A percentile compares a stretch with the other conserved stretches of the same genome.
Evolutionary conservation across 2,797 vertebrate genomes (phyloP).

Genomic region (Manis javanica): DNA sequence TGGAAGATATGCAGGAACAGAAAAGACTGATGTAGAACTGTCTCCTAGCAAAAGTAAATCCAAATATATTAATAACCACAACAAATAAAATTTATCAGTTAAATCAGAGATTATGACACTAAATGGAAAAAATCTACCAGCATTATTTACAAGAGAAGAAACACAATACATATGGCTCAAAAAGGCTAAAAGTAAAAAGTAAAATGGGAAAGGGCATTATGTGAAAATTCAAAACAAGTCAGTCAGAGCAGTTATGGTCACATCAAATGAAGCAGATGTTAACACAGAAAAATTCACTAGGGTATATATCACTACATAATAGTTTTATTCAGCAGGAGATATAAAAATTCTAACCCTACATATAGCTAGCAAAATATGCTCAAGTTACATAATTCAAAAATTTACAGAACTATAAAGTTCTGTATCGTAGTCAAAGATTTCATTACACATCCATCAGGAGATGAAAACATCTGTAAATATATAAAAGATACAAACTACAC

Average conservation of each 20-base stretch:
- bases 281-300: neutral
- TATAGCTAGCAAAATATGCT: neutral
- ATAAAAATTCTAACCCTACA: neutral
- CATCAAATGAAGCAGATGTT: constrained; percentile 27
- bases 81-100: neutral
- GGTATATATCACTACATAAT: neutral
- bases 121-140: neutral
- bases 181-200: neutral
- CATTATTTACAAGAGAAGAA: constrained; percentile 4
- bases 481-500: constrained; percentile 1
- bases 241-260: neutral
- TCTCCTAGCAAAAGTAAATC: neutral
- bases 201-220: neutral
- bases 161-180: neutral
- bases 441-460: neutral
- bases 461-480: neutral
- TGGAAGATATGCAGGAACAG: neutral
- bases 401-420: neutral
- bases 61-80: constrained; percentile 27
- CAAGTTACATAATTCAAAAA: neutral
- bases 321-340: neutral
- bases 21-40: neutral
- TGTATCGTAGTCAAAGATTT: neutral
- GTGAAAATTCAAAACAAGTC: constrained; percentile 28
- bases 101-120: neutral